phyloP scores from a whole-genome alignment of 2,888 invertebrate genomes.

The Opisthograptis luteolata region DNA sequence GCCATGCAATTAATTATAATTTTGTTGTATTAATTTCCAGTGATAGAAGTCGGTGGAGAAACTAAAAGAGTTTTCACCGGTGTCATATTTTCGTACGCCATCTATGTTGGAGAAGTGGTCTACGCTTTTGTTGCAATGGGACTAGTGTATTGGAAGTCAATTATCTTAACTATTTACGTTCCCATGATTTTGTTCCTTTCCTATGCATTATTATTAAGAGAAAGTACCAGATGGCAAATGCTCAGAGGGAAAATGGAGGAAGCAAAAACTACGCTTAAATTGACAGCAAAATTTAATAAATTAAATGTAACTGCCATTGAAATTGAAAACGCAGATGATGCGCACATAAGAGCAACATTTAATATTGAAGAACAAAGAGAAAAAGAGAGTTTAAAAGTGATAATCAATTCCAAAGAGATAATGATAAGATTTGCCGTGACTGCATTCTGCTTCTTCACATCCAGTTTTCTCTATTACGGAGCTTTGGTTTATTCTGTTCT shows the following conservation, averaged over 20 bases:
- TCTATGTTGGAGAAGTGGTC: constrained; percentile 65
- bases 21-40: too few species aligned
- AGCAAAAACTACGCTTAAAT: constrained; percentile 58
- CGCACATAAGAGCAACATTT: constrained; percentile 56
- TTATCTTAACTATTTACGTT: constrained; percentile 58
- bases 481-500: constrained; percentile 62
- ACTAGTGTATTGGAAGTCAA: constrained; percentile 64
- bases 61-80: constrained; percentile 66
- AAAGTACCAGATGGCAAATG: constrained; percentile 71
- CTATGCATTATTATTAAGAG: constrained; percentile 56
- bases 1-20: too few species aligned
- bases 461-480: constrained; percentile 70
- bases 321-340: constrained; percentile 55
- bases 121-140: constrained; percentile 66
- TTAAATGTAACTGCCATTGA: constrained; percentile 51
- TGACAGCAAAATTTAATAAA: constrained; percentile 58
- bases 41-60: constrained; percentile 70
- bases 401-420: constrained; percentile 63
- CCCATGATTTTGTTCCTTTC: constrained; percentile 59
- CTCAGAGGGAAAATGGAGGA: constrained; percentile 58
- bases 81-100: constrained; percentile 65
- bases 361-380: constrained; percentile 60
- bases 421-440: constrained; percentile 61
- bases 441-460: constrained; percentile 65
- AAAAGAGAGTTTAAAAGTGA: constrained; percentile 59